phyloP scores from a whole-genome alignment of 2,797 vertebrate genomes.

The Crypturellus tataupa region DNA sequence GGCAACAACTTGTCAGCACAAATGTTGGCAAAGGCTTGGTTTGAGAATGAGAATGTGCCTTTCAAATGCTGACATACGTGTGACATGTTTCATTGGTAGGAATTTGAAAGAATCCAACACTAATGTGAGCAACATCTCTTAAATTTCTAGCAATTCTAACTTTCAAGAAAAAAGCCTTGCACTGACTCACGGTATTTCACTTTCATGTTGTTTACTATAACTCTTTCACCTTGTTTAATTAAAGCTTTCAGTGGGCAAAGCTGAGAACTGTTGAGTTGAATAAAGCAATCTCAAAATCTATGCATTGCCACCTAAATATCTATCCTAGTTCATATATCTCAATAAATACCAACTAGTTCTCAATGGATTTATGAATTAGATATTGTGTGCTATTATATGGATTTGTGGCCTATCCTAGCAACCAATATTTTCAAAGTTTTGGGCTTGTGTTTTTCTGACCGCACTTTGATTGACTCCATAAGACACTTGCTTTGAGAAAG shows the following conservation, averaged over 20 bases:
- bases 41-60: not conserved
- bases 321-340: not conserved
- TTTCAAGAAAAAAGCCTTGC: not conserved
- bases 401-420: not conserved
- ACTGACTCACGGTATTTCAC: not conserved
- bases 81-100: not conserved
- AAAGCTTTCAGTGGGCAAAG: not conserved
- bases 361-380: not conserved
- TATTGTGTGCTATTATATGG: not conserved
- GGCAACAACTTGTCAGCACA: not conserved
- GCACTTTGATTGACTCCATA: too few species aligned
- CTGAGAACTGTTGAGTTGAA: not conserved
- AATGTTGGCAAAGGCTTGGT: not conserved
- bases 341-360: not conserved
- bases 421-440: not conserved
- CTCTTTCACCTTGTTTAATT: not conserved
- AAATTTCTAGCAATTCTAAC: not conserved
- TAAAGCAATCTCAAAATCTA: not conserved
- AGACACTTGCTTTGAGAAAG: too few species aligned
- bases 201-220: too few species aligned
- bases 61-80: not conserved
- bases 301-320: not conserved
- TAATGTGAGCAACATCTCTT: not conserved
- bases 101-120: not conserved
- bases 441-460: not conserved